phyloP scores from a whole-genome alignment of 2,113 vertebrate genomes.

The Laticauda colubrina region DNA sequence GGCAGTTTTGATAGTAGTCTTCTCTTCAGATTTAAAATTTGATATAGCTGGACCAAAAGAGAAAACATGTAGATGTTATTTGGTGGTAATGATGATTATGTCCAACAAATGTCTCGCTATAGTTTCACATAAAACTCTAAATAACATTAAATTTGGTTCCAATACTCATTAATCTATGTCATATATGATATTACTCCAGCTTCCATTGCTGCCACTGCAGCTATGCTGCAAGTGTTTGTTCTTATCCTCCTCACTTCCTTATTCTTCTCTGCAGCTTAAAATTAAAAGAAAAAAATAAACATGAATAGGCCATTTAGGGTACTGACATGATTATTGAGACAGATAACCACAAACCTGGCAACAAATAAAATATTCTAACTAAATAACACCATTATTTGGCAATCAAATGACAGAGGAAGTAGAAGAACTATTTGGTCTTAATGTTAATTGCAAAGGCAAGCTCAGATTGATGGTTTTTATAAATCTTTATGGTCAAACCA shows the following conservation, averaged over 20 bases:
- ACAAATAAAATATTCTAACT: neutral
- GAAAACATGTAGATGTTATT: neutral
- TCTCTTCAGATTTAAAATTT: neutral
- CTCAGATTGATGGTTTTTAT: neutral
- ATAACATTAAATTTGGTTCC: neutral
- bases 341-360: neutral
- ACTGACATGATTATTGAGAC: neutral
- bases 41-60: neutral
- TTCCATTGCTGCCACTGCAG: neutral
- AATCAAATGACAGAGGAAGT: neutral
- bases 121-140: neutral
- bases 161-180: neutral
- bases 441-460: neutral
- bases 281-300: neutral
- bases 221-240: neutral
- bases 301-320: neutral
- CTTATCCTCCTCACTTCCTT: neutral
- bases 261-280: neutral
- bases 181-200: neutral
- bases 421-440: neutral
- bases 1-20: neutral
- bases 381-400: neutral
- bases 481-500: neutral
- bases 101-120: neutral
- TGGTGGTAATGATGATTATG: neutral